A percentile compares a stretch with the other conserved stretches of the same genome.
Conservation (phyloP, 2,797 vertebrate species). For the Nasua narica region DNA sequence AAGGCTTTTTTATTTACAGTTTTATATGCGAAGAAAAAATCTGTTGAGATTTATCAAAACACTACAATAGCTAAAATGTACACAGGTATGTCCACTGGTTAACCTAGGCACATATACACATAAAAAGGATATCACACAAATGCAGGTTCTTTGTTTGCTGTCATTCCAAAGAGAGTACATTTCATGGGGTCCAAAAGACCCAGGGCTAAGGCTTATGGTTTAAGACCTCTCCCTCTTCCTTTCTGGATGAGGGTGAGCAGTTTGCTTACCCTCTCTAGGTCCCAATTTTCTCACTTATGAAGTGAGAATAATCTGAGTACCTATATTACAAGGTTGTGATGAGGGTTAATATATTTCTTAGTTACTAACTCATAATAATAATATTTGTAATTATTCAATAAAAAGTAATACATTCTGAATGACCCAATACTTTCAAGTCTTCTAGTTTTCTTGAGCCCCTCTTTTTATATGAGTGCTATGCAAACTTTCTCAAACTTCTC, state of each 20-base stretch:
- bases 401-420: constrained; percentile 15
- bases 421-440: constrained; percentile 7
- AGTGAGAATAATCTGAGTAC: constrained; percentile 36
- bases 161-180: background rate
- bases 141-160: constrained; percentile 2
- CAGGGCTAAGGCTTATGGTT: background rate
- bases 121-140: background rate
- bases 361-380: constrained; percentile 27
- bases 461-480: background rate
- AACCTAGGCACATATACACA: background rate
- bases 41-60: constrained; percentile 8
- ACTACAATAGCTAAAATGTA: background rate
- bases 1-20: background rate
- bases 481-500: constrained; percentile 28
- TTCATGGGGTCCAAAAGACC: background rate
- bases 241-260: background rate
- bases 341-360: background rate
- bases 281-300: constrained; percentile 30
- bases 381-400: background rate
- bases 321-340: background rate
- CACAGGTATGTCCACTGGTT: background rate
- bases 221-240: background rate
- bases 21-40: constrained; percentile 38
- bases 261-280: background rate
- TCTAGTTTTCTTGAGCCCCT: background rate